phyloP scores from a whole-genome alignment of 1,140 invertebrate genomes.

The Sminthurides bifidus region DNA sequence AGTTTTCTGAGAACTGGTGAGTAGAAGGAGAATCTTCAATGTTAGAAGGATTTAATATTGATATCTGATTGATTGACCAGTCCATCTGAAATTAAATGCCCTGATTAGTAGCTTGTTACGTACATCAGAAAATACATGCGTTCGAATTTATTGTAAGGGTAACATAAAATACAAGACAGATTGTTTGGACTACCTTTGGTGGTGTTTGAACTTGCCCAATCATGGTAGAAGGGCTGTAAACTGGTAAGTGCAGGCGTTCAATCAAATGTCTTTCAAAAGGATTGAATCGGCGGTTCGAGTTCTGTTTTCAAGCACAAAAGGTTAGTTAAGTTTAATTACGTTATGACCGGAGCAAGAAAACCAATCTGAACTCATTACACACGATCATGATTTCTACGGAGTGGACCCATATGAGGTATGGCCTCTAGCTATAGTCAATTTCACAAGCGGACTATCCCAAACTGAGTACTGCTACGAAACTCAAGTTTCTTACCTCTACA shows the following conservation, averaged over 20 bases:
- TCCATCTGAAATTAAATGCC: background rate
- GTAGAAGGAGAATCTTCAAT: constrained; percentile 21
- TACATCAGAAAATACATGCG: background rate
- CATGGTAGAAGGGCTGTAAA: constrained; percentile 14
- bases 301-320: background rate
- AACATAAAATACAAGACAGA: background rate
- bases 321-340: background rate
- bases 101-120: background rate
- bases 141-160: background rate
- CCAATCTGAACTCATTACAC: too few relatives aligned
- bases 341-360: too few relatives aligned
- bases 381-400: too few relatives aligned
- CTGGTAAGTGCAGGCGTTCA: constrained; percentile 5
- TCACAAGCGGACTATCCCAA: too few relatives aligned
- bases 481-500: too few relatives aligned
- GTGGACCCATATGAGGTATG: too few relatives aligned
- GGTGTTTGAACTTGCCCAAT: background rate
- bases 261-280: constrained; percentile 18
- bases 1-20: constrained; percentile 8
- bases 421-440: too few relatives aligned
- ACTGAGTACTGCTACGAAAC: too few relatives aligned
- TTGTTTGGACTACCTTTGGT: background rate
- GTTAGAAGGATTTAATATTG: constrained; percentile 9
- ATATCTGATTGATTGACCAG: constrained; percentile 13
- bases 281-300: constrained; percentile 4